A percentile compares a stretch with the other conserved stretches of the same genome.
Evolutionary conservation across 1,140 invertebrate species (phyloP).

Genomic region (Hylaeus volcanicus): DNA sequence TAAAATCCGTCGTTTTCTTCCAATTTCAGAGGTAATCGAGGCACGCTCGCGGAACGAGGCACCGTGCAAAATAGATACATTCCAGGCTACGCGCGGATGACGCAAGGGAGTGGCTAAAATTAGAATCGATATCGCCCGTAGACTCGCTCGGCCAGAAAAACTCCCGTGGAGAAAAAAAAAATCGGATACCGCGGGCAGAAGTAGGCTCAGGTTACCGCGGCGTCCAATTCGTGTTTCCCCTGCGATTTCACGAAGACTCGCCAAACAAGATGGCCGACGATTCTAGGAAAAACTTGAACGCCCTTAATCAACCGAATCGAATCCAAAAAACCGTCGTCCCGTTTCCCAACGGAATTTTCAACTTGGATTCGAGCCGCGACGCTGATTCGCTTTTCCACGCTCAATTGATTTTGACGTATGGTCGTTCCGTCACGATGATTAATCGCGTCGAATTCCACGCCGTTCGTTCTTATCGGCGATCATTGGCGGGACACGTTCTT

Average conservation of each 20-base stretch:
- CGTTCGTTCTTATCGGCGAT: background rate
- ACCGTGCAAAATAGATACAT: slow-evolving; percentile 15
- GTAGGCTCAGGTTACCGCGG: slow-evolving; percentile 17
- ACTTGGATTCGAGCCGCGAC: background rate
- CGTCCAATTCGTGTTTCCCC: background rate
- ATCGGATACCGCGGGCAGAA: background rate
- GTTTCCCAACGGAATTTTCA: background rate
- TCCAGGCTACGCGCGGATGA: slow-evolving; percentile 32
- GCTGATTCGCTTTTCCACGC: background rate
- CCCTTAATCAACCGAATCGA: too few species aligned
- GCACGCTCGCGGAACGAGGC: background rate
- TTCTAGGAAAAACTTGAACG: too few species aligned
- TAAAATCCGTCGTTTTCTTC: background rate
- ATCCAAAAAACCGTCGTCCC: too few species aligned
- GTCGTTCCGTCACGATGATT: background rate
- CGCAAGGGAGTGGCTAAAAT: slow-evolving; percentile 49
- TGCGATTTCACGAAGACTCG: background rate
- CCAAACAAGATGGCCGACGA: too few species aligned
- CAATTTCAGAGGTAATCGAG: slow-evolving; percentile 19
- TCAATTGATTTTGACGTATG: background rate
- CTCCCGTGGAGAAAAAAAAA: background rate
- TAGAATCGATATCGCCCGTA: slow-evolving; percentile 58
- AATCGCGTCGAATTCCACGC: slow-evolving; percentile 7
- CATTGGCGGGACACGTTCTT: background rate
- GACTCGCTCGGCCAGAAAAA: slow-evolving; percentile 14